Evolutionary conservation across 2,113 vertebrate species (phyloP).

Genomic region (Corythornis vintsioides): DNA sequence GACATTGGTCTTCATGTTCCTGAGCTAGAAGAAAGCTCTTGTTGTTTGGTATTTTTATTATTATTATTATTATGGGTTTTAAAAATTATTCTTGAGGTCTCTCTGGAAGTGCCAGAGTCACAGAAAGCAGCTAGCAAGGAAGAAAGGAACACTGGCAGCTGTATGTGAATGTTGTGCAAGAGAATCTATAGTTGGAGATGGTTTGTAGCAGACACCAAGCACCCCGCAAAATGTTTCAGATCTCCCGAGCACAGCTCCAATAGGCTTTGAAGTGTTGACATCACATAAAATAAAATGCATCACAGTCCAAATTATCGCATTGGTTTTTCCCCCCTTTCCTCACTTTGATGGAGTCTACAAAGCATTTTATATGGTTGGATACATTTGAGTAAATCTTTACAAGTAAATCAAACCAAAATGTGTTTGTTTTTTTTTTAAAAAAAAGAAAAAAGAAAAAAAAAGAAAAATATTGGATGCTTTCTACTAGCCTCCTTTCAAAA

Average conservation of each 20-base stretch:
- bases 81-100: neutral
- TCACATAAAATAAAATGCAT: conserved; percentile 69
- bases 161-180: neutral
- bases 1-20: neutral
- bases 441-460: neutral
- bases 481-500: conserved; percentile 1
- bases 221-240: conserved; percentile 17
- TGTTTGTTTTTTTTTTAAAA: neutral
- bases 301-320: conserved; percentile 59
- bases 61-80: neutral
- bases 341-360: conserved; percentile 71
- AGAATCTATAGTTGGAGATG: conserved; percentile 30
- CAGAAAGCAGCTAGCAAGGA: neutral
- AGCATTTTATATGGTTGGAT: conserved; percentile 73
- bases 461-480: neutral
- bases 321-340: conserved; percentile 31
- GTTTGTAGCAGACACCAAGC: conserved; percentile 33
- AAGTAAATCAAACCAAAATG: conserved; percentile 66
- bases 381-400: conserved; percentile 63
- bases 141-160: neutral
- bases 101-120: conserved; percentile 4
- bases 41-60: too few species aligned
- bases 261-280: conserved; percentile 75
- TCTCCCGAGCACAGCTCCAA: conserved; percentile 38
- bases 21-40: neutral